A percentile compares a stretch with the other conserved stretches of the same genome.
Evolutionary conservation across 2,888 invertebrate species (phyloP).

Genomic region (Andrena marginata): DNA sequence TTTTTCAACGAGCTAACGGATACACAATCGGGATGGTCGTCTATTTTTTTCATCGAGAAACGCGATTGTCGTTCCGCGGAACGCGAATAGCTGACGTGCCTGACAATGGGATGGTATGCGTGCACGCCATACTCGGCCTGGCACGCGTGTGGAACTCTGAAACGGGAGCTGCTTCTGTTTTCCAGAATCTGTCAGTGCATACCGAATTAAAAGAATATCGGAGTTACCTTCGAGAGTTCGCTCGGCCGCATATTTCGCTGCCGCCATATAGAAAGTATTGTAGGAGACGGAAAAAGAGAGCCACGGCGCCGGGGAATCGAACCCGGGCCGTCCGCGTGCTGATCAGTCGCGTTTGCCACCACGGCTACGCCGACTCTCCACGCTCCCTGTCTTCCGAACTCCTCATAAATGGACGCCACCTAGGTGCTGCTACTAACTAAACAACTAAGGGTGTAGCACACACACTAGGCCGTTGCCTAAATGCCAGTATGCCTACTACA

Average conservation of each 20-base stretch:
- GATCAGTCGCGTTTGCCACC: too few species aligned
- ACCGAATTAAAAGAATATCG: neutral
- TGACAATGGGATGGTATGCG: conserved; percentile 46
- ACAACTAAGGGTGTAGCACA: too few species aligned
- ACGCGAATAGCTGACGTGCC: conserved; percentile 52
- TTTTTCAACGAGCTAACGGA: conserved; percentile 11
- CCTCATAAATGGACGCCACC: too few species aligned
- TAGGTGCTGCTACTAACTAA: too few species aligned
- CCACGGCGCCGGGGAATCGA: too few species aligned
- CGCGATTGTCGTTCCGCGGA: conserved; percentile 41
- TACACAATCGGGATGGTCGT: neutral
- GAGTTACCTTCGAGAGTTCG: conserved; percentile 17
- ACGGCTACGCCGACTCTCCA: too few species aligned
- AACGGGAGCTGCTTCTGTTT: conserved; percentile 60
- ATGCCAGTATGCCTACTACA: too few species aligned
- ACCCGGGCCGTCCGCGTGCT: too few species aligned
- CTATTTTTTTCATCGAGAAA: conserved; percentile 28
- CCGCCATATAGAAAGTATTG: conserved; percentile 37
- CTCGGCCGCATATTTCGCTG: conserved; percentile 27
- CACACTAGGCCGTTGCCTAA: too few species aligned
- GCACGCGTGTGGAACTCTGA: conserved; percentile 22
- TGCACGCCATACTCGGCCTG: conserved; percentile 32
- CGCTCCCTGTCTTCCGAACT: too few species aligned
- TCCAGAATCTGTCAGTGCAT: conserved; percentile 33
- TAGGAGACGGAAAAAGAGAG: too few species aligned